These are phyloP conservation scores for Miniopterus natalensis DNA, from an alignment of 2,113 vertebrate species.

Conservation along the genomic window DNA sequence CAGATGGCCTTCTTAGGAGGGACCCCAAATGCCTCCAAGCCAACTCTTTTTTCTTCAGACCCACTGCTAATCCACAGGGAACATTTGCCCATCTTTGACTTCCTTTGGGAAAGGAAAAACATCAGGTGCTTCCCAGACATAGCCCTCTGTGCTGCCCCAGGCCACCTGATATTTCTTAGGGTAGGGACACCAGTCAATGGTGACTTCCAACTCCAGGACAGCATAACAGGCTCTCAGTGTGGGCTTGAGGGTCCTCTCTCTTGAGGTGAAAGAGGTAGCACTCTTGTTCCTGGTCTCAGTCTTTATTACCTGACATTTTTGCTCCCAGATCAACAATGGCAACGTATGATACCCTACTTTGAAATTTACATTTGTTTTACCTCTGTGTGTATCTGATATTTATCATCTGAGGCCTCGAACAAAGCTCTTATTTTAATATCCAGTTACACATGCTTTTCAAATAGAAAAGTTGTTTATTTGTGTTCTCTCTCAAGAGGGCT, in stretches of 20 bases:
- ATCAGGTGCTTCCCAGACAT: background rate
- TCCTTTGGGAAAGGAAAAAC: background rate
- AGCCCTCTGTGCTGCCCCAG: background rate
- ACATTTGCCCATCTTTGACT: background rate
- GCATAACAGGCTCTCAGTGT: background rate
- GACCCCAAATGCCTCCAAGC: background rate
- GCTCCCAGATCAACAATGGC: background rate
- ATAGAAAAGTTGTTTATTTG: constrained; percentile 18
- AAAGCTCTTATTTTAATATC: constrained; percentile 53
- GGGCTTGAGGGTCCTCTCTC: background rate
- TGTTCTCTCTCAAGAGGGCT: constrained; percentile 16
- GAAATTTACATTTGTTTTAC: constrained; percentile 42
- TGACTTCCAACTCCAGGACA: background rate
- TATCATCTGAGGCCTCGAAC: background rate
- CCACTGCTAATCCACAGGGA: background rate
- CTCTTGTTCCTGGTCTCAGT: background rate
- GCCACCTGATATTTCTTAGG: background rate
- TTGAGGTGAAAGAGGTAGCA: background rate
- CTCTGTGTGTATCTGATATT: background rate
- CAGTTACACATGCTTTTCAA: background rate
- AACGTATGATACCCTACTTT: background rate
- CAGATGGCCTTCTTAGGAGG: background rate
- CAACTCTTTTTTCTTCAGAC: background rate
- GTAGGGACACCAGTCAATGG: background rate
- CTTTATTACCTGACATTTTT: background rate